Conservation (phyloP, 2,797 vertebrate genomes). For the Macroramphosus scolopax region DNA sequence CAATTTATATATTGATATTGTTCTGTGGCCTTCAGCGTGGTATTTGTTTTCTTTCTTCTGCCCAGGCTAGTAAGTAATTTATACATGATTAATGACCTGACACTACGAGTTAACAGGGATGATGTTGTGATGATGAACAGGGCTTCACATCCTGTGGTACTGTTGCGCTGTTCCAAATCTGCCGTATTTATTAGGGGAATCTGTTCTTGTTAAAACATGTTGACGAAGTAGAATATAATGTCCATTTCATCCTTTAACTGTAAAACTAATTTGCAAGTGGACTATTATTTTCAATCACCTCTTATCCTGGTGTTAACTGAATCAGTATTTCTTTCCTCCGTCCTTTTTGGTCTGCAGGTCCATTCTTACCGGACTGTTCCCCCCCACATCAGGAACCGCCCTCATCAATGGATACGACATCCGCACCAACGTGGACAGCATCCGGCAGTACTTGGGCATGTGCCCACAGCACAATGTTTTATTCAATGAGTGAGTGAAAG, state of each 20-base stretch:
- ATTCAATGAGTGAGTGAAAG: conserved; percentile 88
- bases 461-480: conserved; percentile 98
- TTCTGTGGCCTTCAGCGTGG: no score
- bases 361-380: conserved; percentile 93
- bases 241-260: not conserved
- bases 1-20: no score
- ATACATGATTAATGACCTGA: conserved; percentile 8
- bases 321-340: not conserved
- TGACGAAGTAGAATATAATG: not conserved
- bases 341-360: conserved; percentile 78
- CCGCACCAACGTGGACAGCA: conserved; percentile 84
- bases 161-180: not conserved
- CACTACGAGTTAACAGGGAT: conserved; percentile 6
- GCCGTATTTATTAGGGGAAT: no score
- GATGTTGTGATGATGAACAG: conserved; percentile 5
- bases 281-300: no score
- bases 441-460: conserved; percentile 91
- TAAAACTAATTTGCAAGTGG: no score
- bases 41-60: not conserved
- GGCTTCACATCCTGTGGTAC: not conserved
- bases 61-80: not conserved
- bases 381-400: conserved; percentile 92
- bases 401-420: conserved; percentile 93
- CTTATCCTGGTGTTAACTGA: not conserved
- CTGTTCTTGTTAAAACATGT: not conserved